Evolutionary conservation across 2,797 vertebrate species (phyloP).

Genomic region (Sebastes glaucus): DNA sequence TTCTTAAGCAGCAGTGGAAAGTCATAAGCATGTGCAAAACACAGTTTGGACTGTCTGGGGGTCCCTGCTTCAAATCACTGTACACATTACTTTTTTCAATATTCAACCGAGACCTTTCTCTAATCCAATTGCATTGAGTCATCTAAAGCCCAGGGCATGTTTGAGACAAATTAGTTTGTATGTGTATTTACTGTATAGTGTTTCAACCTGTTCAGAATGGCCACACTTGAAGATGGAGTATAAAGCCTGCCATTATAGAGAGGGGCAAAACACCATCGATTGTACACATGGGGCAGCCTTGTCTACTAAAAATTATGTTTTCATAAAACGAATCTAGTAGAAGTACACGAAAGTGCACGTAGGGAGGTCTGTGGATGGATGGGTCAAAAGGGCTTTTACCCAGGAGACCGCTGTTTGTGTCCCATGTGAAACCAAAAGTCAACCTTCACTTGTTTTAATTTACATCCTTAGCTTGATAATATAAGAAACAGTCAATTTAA

Average conservation of each 20-base stretch:
- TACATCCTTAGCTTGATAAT: neutral
- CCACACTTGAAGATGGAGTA: neutral
- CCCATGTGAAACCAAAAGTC: neutral
- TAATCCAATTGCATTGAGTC: neutral
- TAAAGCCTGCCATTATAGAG: neutral
- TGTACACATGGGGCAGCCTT: neutral
- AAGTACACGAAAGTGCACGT: too few relatives aligned
- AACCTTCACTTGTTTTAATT: neutral
- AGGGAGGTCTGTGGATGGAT: too few relatives aligned
- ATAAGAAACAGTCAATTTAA: too few relatives aligned
- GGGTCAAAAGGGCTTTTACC: too few relatives aligned
- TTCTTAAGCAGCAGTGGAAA: neutral
- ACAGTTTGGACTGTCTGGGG: neutral
- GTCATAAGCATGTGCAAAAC: neutral
- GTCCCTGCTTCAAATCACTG: neutral
- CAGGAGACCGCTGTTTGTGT: neutral
- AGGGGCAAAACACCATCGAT: neutral
- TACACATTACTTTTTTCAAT: neutral
- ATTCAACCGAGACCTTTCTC: neutral
- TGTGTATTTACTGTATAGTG: neutral
- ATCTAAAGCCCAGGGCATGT: neutral
- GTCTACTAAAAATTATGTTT: neutral
- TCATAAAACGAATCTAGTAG: too few relatives aligned
- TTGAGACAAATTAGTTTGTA: neutral
- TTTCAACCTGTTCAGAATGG: neutral